phyloP scores from a whole-genome alignment of 2,113 vertebrate species.

The Brachypteracias leptosomus region DNA sequence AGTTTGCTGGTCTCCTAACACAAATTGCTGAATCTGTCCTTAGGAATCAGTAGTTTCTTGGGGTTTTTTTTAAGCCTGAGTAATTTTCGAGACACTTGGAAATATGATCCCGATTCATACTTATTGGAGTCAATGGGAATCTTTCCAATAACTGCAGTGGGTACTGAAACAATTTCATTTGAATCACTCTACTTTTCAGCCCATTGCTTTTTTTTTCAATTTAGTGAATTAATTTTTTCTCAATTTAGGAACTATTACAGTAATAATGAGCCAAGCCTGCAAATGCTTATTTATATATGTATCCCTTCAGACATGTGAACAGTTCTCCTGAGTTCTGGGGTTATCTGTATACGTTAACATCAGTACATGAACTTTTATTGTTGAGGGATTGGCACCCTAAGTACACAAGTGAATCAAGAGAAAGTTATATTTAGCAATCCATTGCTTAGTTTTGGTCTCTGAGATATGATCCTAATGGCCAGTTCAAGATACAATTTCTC shows the following conservation, averaged over 20 bases:
- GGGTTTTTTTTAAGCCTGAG: not conserved
- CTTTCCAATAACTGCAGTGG: not conserved
- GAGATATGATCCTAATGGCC: not conserved
- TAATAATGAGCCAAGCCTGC: not conserved
- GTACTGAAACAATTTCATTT: not conserved
- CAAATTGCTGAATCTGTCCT: not conserved
- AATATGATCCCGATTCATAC: not conserved
- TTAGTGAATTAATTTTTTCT: not conserved
- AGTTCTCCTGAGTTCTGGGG: not conserved
- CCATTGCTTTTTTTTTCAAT: not conserved
- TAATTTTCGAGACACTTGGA: not conserved
- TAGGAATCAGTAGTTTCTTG: not conserved
- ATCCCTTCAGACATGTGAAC: not conserved
- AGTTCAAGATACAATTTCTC: not conserved
- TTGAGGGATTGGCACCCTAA: not conserved
- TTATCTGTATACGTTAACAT: not conserved
- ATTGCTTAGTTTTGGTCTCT: not conserved
- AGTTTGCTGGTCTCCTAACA: not conserved
- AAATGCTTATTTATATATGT: not conserved
- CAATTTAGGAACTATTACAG: not conserved
- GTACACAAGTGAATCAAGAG: not conserved
- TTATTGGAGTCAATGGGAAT: not conserved
- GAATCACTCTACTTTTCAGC: not conserved
- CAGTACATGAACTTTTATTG: not conserved
- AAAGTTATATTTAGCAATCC: not conserved